phyloP scores from a whole-genome alignment of 2,113 vertebrate species.

The Oryzias curvinotus region DNA sequence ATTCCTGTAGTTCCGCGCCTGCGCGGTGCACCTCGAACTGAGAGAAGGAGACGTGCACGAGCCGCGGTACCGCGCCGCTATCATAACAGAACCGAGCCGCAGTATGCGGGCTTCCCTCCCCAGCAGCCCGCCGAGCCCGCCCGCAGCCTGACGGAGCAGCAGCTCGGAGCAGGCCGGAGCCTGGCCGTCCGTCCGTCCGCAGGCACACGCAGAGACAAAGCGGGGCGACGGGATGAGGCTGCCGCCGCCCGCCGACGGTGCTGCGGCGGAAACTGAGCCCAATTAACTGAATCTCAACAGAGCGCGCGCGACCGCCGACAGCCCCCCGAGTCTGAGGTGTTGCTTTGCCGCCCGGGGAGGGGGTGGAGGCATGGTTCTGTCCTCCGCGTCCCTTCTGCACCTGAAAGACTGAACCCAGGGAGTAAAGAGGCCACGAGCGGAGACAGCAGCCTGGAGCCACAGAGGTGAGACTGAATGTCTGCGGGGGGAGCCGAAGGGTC shows the following conservation, averaged over 20 bases:
- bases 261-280: no score
- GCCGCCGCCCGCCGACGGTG: not conserved
- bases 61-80: no score
- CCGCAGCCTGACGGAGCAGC: not conserved
- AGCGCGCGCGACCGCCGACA: no score
- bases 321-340: no score
- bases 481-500: no score
- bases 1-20: constrained; percentile 30
- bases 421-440: not conserved
- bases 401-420: constrained; percentile 23
- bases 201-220: constrained; percentile 34
- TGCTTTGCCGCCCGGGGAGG: no score
- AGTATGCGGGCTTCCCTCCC: not conserved
- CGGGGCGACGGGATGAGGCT: not conserved
- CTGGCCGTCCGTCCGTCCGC: constrained; percentile 35
- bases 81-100: not conserved
- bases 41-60: not conserved
- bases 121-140: not conserved
- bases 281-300: no score
- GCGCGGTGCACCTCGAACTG: constrained; percentile 32
- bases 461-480: no score
- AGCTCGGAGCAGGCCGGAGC: constrained; percentile 2
- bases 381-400: constrained; percentile 4
- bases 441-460: not conserved
- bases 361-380: not conserved